Percentiles rank a stretch among this genome's conserved stretches.
phyloP scores from a whole-genome alignment of 2,888 invertebrate genomes.

The Melanargia galathea region DNA sequence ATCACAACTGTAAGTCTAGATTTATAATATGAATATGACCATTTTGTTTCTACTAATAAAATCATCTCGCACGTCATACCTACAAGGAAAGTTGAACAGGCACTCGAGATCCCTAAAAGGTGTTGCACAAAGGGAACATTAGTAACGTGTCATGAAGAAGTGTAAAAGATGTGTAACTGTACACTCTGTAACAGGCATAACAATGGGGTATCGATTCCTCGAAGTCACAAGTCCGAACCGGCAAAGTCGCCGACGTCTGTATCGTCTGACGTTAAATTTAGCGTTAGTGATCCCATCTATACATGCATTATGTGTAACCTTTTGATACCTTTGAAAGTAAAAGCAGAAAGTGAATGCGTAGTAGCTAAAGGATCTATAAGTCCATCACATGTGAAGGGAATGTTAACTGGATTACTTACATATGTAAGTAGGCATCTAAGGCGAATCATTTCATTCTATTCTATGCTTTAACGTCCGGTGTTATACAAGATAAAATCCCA shows the following conservation, averaged over 20 bases:
- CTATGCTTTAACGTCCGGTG: too few species aligned
- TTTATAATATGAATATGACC: too few species aligned
- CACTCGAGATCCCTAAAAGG: conserved; percentile 39
- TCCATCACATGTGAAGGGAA: not conserved
- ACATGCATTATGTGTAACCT: conserved; percentile 48
- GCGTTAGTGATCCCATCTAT: conserved; percentile 75
- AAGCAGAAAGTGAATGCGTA: conserved; percentile 51
- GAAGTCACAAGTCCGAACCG: conserved; percentile 55
- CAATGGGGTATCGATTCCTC: conserved; percentile 76
- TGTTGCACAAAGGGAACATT: conserved; percentile 61
- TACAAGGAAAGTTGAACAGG: conserved; percentile 19
- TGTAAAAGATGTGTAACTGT: conserved; percentile 72
- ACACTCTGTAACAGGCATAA: conserved; percentile 73
- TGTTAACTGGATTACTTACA: conserved; percentile 9
- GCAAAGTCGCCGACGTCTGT: conserved; percentile 62
- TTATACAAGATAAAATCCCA: too few species aligned
- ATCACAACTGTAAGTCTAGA: too few species aligned
- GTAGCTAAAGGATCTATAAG: not conserved
- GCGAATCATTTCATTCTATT: not conserved
- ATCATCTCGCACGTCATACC: conserved; percentile 10
- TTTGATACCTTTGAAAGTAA: conserved; percentile 60
- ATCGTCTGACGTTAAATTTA: conserved; percentile 73
- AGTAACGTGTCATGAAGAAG: conserved; percentile 61
- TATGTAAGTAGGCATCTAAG: not conserved
- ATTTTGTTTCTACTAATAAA: conserved; percentile 19